Conservation (phyloP, 1,140 invertebrate species). For the Aphidius ervi region DNA sequence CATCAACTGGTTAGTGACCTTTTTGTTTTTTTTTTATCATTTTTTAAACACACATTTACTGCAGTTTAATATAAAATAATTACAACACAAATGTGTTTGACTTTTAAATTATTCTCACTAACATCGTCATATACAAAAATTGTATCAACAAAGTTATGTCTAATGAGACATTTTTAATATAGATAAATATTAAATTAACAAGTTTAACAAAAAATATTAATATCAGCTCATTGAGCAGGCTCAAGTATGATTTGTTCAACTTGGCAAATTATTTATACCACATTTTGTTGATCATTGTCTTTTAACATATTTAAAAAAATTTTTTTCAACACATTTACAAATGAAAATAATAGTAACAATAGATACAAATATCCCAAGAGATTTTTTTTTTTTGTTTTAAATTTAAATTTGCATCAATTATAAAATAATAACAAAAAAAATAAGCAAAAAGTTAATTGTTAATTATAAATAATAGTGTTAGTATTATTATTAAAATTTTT, state of each 20-base stretch:
- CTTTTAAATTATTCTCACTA: conserved; percentile 26
- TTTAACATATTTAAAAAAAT: neutral
- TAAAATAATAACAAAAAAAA: neutral
- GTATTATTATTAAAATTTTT: conserved; percentile 4
- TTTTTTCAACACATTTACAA: too few relatives aligned
- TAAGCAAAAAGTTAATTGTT: neutral
- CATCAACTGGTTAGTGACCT: conserved; percentile 20
- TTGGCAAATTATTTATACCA: neutral
- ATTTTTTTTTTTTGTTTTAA: too few relatives aligned
- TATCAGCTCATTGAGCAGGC: conserved; percentile 28
- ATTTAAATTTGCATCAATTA: too few relatives aligned
- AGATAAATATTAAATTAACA: conserved; percentile 26
- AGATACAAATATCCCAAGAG: too few relatives aligned
- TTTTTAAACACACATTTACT: conserved; percentile 40
- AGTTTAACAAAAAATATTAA: conserved; percentile 3
- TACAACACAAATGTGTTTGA: conserved; percentile 32
- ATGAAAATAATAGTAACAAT: too few relatives aligned
- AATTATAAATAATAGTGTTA: conserved; percentile 9
- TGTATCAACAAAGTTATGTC: conserved; percentile 31
- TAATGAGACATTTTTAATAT: conserved; percentile 28
- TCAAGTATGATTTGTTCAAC: conserved; percentile 35
- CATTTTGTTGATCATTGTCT: conserved; percentile 4
- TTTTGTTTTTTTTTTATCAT: conserved; percentile 1
- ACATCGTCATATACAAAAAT: conserved; percentile 39
- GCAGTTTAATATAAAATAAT: conserved; percentile 18